Evolutionary conservation across 2,797 vertebrate species (phyloP).

Genomic region (Prionace glauca): DNA sequence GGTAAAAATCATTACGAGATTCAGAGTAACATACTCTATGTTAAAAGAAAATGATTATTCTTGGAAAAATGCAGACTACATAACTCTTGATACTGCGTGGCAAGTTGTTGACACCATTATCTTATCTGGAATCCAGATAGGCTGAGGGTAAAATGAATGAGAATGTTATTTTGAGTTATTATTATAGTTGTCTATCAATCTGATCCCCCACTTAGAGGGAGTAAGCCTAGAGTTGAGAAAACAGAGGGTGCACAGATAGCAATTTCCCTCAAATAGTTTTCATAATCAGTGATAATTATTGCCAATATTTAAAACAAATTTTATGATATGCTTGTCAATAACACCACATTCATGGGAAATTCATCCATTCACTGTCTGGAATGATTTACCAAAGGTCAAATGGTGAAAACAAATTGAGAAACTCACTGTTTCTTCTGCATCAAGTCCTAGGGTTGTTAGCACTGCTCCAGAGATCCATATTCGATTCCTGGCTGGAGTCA

Average conservation of each 20-base stretch:
- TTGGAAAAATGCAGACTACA: not conserved
- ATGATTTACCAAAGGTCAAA: not conserved
- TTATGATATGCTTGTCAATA: not conserved
- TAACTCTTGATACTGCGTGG: not conserved
- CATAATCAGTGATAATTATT: not conserved
- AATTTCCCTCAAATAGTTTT: not conserved
- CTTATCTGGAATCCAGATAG: not conserved
- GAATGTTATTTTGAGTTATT: not conserved
- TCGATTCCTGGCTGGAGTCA: no score
- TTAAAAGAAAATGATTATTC: not conserved
- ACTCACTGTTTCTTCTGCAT: not conserved
- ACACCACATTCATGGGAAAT: not conserved
- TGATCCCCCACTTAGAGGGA: not conserved
- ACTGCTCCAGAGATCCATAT: no score
- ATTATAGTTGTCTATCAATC: not conserved
- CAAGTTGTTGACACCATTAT: not conserved
- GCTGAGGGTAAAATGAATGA: not conserved
- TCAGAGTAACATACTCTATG: not conserved
- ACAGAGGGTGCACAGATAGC: not conserved
- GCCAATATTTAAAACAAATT: not conserved
- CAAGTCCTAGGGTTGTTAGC: not conserved
- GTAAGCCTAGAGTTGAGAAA: not conserved
- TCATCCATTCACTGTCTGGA: not conserved
- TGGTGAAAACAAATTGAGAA: constrained; percentile 2
- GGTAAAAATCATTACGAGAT: not conserved